phyloP scores from a whole-genome alignment of 2,113 vertebrate genomes.

The Polypterus bichir region DNA sequence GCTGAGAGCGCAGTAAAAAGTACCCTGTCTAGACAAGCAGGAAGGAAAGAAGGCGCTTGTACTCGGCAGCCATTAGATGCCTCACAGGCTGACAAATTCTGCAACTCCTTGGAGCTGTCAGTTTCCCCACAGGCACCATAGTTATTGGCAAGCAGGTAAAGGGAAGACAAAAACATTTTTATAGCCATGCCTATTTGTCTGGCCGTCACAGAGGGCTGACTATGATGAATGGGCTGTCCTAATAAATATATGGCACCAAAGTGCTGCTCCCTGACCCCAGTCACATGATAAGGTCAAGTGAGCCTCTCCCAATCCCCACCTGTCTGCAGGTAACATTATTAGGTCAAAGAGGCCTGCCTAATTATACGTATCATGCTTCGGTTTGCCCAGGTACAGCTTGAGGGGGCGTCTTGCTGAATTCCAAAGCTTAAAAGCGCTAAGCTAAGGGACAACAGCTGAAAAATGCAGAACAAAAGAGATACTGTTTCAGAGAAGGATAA shows the following conservation, averaged over 20 bases:
- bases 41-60: slow-evolving; percentile 32
- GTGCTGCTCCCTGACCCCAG: slow-evolving; percentile 52
- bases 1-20: neutral
- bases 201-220: slow-evolving; percentile 2
- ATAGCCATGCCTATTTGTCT: slow-evolving; percentile 29
- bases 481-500: slow-evolving; percentile 49
- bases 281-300: slow-evolving; percentile 57
- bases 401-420: slow-evolving; percentile 41
- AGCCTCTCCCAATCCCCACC: slow-evolving; percentile 54
- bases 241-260: slow-evolving; percentile 45
- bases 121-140: slow-evolving; percentile 39
- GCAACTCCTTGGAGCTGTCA: slow-evolving; percentile 33
- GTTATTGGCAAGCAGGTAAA: slow-evolving; percentile 41
- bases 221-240: slow-evolving; percentile 54
- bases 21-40: slow-evolving; percentile 38
- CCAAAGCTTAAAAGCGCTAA: slow-evolving; percentile 40
- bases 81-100: slow-evolving; percentile 57
- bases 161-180: slow-evolving; percentile 26
- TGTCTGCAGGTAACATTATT: slow-evolving; percentile 55
- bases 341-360: slow-evolving; percentile 45
- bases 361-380: slow-evolving; percentile 50
- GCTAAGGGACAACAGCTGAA: slow-evolving; percentile 40
- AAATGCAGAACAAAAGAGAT: slow-evolving; percentile 48
- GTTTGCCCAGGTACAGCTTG: slow-evolving; percentile 41
- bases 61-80: slow-evolving; percentile 45